phyloP scores from a whole-genome alignment of 2,113 vertebrate species.

The Neogobius melanostomus region DNA sequence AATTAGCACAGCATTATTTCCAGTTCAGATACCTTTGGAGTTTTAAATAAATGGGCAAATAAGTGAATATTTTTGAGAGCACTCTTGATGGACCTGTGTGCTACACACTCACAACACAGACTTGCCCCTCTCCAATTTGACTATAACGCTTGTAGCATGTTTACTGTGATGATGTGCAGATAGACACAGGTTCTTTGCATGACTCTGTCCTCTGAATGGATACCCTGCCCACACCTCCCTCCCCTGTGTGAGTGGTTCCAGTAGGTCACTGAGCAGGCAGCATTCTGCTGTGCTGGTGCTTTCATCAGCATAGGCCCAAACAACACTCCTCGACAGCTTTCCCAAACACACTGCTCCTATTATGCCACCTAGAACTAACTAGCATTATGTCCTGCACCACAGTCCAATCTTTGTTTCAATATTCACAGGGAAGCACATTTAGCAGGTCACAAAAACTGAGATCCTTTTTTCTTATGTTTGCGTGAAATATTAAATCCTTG shows the following conservation, averaged over 20 bases:
- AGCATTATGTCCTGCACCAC: conserved; percentile 60
- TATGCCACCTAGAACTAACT: conserved; percentile 61
- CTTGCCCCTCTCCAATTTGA: conserved; percentile 22
- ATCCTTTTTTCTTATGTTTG: background rate
- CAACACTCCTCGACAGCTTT: conserved; percentile 65
- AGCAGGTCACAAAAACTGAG: conserved; percentile 51
- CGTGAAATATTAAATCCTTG: background rate
- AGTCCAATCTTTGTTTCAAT: conserved; percentile 62
- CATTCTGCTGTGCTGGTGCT: conserved; percentile 74
- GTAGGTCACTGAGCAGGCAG: conserved; percentile 64
- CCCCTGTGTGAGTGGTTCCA: conserved; percentile 52
- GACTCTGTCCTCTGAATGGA: conserved; percentile 60
- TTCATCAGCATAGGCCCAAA: conserved; percentile 64
- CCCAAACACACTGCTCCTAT: conserved; percentile 73
- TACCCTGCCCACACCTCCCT: conserved; percentile 22
- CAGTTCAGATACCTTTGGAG: conserved; percentile 24
- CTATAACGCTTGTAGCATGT: conserved; percentile 48
- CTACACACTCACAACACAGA: conserved; percentile 27
- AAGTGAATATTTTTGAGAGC: conserved; percentile 30
- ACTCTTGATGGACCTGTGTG: conserved; percentile 30
- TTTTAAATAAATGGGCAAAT: conserved; percentile 6
- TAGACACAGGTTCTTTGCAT: conserved; percentile 68
- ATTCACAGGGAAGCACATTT: conserved; percentile 41
- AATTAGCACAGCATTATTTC: background rate
- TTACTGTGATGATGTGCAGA: conserved; percentile 12